Base-by-base conservation (phyloP, 2,797 vertebrate species). In the Enteromius unitaeniatus region DNA sequence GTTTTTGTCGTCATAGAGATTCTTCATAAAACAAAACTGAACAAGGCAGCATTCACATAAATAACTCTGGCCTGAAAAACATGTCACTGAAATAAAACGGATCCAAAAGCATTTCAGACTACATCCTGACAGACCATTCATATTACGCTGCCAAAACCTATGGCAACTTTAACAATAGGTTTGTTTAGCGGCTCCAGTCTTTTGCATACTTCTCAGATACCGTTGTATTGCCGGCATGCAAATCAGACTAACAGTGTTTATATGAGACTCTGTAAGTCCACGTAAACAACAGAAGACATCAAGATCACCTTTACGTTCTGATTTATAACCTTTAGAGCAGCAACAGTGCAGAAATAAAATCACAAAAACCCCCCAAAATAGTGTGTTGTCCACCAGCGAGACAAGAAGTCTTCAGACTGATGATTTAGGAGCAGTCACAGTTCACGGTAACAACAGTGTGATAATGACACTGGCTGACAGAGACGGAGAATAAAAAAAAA, bases 141-240 rank as follows among this genome's bases (percentile, higher is more conserved):
- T 0, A 19, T 73, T 73, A 73, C 9, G 15, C 15, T 51, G 23
- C 23, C 26, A 19, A 47, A 70, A 70, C 3, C 17, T 69, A 69
- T 28, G 7, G n/a, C 69, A 34, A 34, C 42, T 15, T 65, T 26
- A 60, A 81, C n/a, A 81, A 60, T 6, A 62, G 23, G 17, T 60
- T 73, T 73, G 69, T 73, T 72, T 72, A 49, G 19, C 21, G 7
- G 55, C 55, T 62, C 68, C 11, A 2, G 19, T 60, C 19, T 78
- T 82, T 88, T 89, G 88, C 84, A 82, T 80, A 84, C 37, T 34
- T 62, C 53, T 49, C 34, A 45, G 40, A 69, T 65, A 85, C 83
- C 23, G 53, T 78, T 55, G 79, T 34, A 31, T 55, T 51, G 47
- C 14, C 0, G 45, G 26, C 81, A 91, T 78, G 89, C 88, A 92